A percentile compares a stretch with the other conserved stretches of the same genome.
Conservation (phyloP, 1,140 invertebrate species). For the Anoplolepis gracilipes region DNA sequence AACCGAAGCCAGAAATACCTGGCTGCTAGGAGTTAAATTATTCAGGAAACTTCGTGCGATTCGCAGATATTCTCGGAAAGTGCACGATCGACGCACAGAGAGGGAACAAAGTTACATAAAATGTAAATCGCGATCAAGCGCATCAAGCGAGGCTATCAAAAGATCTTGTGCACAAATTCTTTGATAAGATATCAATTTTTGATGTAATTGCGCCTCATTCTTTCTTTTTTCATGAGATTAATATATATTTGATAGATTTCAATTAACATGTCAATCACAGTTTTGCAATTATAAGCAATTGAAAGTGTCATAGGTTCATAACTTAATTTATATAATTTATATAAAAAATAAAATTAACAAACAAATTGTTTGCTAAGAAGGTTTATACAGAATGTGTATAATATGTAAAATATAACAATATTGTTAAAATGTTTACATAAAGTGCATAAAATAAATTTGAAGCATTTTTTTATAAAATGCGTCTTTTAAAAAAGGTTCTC, state of each 20-base stretch:
- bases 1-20: constrained; percentile 56
- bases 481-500: neutral
- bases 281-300: neutral
- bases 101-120: constrained; percentile 40
- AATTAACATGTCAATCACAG: neutral
- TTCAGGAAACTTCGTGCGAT: constrained; percentile 48
- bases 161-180: neutral
- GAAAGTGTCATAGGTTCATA: neutral
- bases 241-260: neutral
- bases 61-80: constrained; percentile 60
- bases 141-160: neutral
- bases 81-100: constrained; percentile 48
- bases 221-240: neutral
- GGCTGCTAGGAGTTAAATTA: constrained; percentile 56
- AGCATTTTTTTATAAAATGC: neutral
- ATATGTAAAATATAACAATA: neutral
- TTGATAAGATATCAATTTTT: neutral
- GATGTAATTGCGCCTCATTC: neutral
- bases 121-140: constrained; percentile 29
- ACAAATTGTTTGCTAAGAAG: neutral
- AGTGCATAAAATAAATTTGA: neutral
- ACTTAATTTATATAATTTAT: neutral
- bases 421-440: no score
- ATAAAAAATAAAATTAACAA: neutral
- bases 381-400: neutral